Evolutionary conservation across 1,140 invertebrate species (phyloP), one percentile per base, ranked within the genome.

Genomic region (Drosophila repletoides): DNA sequence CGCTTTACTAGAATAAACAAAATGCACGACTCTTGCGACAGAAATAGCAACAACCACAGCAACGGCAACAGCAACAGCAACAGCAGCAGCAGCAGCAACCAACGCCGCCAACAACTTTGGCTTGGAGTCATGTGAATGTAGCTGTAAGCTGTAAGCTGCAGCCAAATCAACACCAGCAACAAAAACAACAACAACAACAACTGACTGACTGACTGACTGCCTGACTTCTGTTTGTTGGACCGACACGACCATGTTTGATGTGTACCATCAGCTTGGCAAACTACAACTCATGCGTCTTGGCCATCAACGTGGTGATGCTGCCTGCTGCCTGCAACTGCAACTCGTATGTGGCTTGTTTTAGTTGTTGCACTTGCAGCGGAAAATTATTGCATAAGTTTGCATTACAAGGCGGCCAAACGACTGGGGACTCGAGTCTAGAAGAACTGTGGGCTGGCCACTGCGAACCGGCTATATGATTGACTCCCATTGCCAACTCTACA

Each of bases 181-280:
- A 72, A 65, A 52, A 67, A 24, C 55, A 56, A 66, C 48, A 36
- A 43, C 51, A 19, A n/a, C 17, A 19, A 33, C 31, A 51, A 52
- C 69, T 77, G 71, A 63, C 79, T 84, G 69, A 69, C 76, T 84
- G 43, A 60, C 59, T 56, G 53, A 86, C 80, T 79, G 80, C 86
- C 80, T 86, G 80, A 84, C 80, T 84, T 84, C 80, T 86, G 80
- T 86, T 86, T 83, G 79, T 86, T 86, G 80, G 80, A 86, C 81
- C 81, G 80, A 87, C 75, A 76, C 75, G 80, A 86, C 80, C 72
- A 86, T 86, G 80, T 86, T 86, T 86, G 80, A 86, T 86, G 80
- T 86, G 80, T 86, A 86, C 61, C 80, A 84, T 40, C 66, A 70
- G 46, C 43, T 46, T n/a, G 51, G 15, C 60, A 49, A 73, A 69